A percentile compares a stretch with the other conserved stretches of the same genome.
phyloP scores from a whole-genome alignment of 2,888 invertebrate species.

The Cotesia congregata region DNA sequence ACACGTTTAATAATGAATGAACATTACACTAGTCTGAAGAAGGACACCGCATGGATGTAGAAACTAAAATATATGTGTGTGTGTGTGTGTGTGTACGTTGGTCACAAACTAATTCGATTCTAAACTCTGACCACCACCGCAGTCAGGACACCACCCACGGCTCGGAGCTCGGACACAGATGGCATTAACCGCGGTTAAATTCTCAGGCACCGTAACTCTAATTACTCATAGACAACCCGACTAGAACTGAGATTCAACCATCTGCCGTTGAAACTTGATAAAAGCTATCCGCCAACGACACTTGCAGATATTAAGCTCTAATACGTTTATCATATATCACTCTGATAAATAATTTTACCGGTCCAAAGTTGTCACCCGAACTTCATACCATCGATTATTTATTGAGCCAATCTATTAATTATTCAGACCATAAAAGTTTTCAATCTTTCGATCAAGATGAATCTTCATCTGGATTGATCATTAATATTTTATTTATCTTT shows the following conservation, averaged over 20 bases:
- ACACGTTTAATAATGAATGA: too few species aligned
- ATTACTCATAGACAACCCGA: conserved; percentile 70
- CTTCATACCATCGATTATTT: too few species aligned
- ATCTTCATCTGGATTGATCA: conserved; percentile 24
- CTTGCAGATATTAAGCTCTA: conserved; percentile 3
- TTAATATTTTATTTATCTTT: conserved; percentile 46
- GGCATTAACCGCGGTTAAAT: conserved; percentile 70
- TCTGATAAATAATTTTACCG: not conserved
- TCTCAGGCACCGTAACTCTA: conserved; percentile 70
- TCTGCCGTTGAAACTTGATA: conserved; percentile 69
- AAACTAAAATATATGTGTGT: conserved; percentile 46
- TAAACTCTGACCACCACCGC: conserved; percentile 69
- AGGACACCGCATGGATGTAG: conserved; percentile 37
- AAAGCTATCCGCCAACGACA: conserved; percentile 47
- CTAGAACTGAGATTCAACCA: conserved; percentile 61
- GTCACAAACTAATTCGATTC: conserved; percentile 70
- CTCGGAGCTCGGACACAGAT: conserved; percentile 69
- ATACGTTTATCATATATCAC: not conserved
- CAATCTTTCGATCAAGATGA: not conserved
- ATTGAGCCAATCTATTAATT: not conserved
- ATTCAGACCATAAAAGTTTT: not conserved
- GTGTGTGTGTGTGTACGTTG: conserved; percentile 39
- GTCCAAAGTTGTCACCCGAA: not conserved
- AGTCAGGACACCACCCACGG: conserved; percentile 45
- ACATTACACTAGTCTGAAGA: too few species aligned